Conservation (phyloP, 2,888 invertebrate genomes). For the Phlogophora meticulosa region DNA sequence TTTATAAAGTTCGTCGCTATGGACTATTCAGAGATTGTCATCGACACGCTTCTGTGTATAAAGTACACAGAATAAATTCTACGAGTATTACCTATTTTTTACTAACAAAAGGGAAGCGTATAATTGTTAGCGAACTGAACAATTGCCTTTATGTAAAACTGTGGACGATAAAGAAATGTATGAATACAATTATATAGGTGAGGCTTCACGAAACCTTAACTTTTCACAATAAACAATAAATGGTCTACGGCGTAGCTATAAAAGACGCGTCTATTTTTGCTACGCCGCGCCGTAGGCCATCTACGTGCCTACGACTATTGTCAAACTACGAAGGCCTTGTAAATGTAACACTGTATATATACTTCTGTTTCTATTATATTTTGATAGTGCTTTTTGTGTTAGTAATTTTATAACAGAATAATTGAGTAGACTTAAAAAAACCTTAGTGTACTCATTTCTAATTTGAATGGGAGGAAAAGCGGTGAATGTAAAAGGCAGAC, state of each 20-base stretch:
- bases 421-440: conserved; percentile 6
- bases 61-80: no score
- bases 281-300: conserved; percentile 33
- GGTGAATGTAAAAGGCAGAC: conserved; percentile 6
- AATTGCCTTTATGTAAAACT: conserved; percentile 24
- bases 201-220: conserved; percentile 25
- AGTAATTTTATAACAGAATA: conserved; percentile 11
- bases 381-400: not conserved
- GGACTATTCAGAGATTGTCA: conserved; percentile 27
- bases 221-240: conserved; percentile 43
- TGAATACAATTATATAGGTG: conserved; percentile 21
- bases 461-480: not conserved
- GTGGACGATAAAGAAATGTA: conserved; percentile 12
- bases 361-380: conserved; percentile 5
- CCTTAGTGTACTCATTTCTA: not conserved
- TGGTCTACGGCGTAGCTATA: conserved; percentile 36
- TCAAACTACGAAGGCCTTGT: conserved; percentile 21
- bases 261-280: conserved; percentile 21
- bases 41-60: conserved; percentile 3
- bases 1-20: conserved; percentile 48
- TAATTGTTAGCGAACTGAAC: conserved; percentile 14
- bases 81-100: conserved; percentile 14
- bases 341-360: conserved; percentile 5
- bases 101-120: not conserved
- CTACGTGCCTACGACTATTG: conserved; percentile 20